phyloP scores from a whole-genome alignment of 2,797 vertebrate species.

The Garrulus glandarius region DNA sequence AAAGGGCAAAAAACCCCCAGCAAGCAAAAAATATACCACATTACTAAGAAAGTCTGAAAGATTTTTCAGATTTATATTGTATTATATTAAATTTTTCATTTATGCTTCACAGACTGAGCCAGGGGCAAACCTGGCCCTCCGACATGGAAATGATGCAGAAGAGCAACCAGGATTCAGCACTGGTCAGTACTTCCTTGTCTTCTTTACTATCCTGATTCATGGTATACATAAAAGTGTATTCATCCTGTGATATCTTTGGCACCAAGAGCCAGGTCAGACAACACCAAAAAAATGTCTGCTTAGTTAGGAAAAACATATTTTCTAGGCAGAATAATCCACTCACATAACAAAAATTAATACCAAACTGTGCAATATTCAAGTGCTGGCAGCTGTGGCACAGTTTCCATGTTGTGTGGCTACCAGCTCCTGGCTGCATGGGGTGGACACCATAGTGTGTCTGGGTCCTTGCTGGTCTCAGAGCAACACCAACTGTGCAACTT shows the following conservation, averaged over 20 bases:
- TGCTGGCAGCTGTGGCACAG: background rate
- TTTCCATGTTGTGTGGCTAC: background rate
- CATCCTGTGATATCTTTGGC: background rate
- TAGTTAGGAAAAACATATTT: background rate
- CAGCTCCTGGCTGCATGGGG: background rate
- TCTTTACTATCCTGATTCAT: background rate
- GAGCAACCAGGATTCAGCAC: background rate
- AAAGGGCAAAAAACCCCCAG: background rate
- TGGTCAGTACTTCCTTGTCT: background rate
- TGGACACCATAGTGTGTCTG: background rate
- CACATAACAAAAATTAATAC: background rate
- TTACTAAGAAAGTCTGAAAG: background rate
- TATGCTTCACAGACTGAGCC: background rate
- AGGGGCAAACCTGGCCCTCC: background rate
- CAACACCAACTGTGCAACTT: background rate
- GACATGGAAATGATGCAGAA: background rate
- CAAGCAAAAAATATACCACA: background rate
- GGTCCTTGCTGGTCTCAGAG: background rate
- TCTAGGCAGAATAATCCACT: background rate
- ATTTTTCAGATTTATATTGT: background rate
- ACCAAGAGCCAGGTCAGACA: background rate
- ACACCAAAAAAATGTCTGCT: background rate
- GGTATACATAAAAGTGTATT: background rate
- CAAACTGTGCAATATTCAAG: background rate
- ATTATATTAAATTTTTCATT: background rate